Conservation (phyloP, 2,113 vertebrate genomes). For the Semicossyphus pulcher region DNA sequence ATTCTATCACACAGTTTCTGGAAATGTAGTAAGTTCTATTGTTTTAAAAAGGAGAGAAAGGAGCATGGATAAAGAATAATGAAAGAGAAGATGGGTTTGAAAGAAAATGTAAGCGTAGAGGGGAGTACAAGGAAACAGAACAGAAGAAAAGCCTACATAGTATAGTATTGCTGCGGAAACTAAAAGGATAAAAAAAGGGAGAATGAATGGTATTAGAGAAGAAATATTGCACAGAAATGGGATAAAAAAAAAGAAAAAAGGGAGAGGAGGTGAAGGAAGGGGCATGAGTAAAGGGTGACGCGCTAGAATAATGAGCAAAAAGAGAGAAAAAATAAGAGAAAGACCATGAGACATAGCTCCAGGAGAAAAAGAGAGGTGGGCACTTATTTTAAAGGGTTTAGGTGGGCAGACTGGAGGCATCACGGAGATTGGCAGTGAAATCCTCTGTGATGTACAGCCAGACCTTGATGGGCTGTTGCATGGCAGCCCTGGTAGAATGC, state of each 20-base stretch:
- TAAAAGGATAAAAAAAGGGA: too few relatives aligned
- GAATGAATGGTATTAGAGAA: too few relatives aligned
- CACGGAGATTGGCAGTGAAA: slow-evolving; percentile 6
- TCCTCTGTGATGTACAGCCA: neutral
- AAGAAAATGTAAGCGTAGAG: too few relatives aligned
- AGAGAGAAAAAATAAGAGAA: neutral
- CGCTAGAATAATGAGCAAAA: neutral
- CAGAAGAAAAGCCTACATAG: too few relatives aligned
- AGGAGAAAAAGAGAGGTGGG: neutral
- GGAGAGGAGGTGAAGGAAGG: neutral
- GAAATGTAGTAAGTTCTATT: neutral
- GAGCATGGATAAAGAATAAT: neutral
- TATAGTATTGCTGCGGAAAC: neutral
- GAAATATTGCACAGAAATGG: too few relatives aligned
- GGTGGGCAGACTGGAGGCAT: neutral
- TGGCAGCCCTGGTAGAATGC: too few relatives aligned
- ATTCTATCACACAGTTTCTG: neutral
- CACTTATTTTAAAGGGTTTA: neutral
- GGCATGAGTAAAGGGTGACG: neutral
- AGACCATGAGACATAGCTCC: neutral
- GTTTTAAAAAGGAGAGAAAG: neutral
- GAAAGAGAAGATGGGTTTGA: too few relatives aligned
- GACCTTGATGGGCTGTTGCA: neutral
- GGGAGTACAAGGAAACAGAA: too few relatives aligned
- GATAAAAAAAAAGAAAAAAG: too few relatives aligned